phyloP scores from a whole-genome alignment of 1,140 invertebrate species.

The Lanistes nyassanus region DNA sequence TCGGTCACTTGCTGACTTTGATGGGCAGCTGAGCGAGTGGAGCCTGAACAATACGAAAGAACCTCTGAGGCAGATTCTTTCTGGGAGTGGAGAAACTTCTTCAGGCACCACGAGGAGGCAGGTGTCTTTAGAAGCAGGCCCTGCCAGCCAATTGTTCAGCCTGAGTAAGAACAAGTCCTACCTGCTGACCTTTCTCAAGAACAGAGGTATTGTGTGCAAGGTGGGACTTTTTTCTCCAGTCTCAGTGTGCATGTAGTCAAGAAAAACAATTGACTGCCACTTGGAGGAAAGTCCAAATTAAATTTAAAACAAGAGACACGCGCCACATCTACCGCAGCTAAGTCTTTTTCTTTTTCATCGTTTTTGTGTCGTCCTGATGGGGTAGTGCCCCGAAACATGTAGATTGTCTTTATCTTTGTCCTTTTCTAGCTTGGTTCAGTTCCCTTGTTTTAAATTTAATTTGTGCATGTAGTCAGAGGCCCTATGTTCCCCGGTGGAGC shows the following conservation, averaged over 20 bases:
- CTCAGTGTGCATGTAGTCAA: background rate
- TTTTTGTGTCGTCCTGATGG: too few species aligned
- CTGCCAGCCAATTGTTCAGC: conserved; percentile 69
- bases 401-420: too few species aligned
- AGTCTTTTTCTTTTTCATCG: too few species aligned
- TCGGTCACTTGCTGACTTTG: too few species aligned
- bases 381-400: too few species aligned
- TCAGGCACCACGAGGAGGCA: background rate
- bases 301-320: too few species aligned
- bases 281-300: too few species aligned
- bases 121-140: conserved; percentile 37
- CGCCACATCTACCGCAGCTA: too few species aligned
- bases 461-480: too few species aligned
- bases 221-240: conserved; percentile 60
- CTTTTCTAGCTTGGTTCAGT: too few species aligned
- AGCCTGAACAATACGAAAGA: background rate
- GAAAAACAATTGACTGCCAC: background rate
- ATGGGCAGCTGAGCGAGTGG: conserved; percentile 14
- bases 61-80: conserved; percentile 11
- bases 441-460: too few species aligned
- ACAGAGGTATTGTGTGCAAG: conserved; percentile 73
- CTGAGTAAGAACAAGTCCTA: conserved; percentile 74
- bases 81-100: background rate
- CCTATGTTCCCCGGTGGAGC: too few species aligned
- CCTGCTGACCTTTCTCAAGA: conserved; percentile 72